phyloP scores from a whole-genome alignment of 2,888 invertebrate genomes.

The Rotaria sp. region DNA sequence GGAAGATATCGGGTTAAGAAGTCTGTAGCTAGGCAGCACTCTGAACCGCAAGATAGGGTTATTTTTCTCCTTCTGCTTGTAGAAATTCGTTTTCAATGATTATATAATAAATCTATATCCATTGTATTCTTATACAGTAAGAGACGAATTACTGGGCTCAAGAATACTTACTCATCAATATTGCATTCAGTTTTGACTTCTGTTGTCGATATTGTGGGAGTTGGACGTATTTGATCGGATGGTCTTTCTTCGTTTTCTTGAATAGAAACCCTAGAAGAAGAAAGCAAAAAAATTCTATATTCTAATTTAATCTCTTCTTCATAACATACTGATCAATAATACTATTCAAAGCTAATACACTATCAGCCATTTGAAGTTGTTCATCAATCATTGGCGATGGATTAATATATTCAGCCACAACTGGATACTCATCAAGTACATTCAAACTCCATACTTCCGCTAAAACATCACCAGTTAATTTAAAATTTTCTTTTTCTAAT shows the following conservation, averaged over 20 bases:
- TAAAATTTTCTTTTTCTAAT: not conserved
- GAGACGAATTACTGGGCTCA: no score
- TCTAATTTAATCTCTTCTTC: not conserved
- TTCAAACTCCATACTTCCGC: not conserved
- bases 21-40: no score
- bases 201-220: not conserved
- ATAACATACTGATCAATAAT: not conserved
- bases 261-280: not conserved
- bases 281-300: not conserved
- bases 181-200: not conserved
- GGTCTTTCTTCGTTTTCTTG: not conserved
- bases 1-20: no score
- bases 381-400: not conserved
- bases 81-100: no score
- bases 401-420: slow-evolving; percentile 1
- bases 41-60: no score
- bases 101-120: no score
- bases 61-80: no score
- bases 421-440: not conserved
- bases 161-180: not conserved
- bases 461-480: not conserved
- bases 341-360: not conserved
- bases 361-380: not conserved
- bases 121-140: no score
- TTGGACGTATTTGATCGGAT: not conserved